These are phyloP conservation scores for Mongoloraphidia duomilia DNA, from an alignment of 2,888 invertebrate species.

Conservation along the genomic window DNA sequence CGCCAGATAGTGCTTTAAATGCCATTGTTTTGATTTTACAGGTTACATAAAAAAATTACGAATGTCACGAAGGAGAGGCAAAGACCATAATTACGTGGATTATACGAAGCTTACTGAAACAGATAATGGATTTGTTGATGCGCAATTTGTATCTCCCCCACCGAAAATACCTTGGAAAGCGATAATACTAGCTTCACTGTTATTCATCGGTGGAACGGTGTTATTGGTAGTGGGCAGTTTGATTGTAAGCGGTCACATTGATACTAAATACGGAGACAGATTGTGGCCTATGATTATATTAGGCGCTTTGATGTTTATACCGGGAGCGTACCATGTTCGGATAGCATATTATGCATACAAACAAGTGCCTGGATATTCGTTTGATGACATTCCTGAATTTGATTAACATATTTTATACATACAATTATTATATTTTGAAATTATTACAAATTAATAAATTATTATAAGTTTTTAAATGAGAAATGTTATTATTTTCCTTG, in stretches of 20 bases:
- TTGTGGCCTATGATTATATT: conserved; percentile 82
- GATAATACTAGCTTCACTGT: conserved; percentile 55
- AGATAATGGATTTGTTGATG: conserved; percentile 54
- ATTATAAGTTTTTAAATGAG: no score
- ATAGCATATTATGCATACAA: conserved; percentile 77
- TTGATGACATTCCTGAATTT: conserved; percentile 80
- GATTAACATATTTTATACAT: conserved; percentile 32
- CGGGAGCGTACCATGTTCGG: conserved; percentile 80
- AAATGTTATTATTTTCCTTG: no score
- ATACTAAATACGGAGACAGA: conserved; percentile 70
- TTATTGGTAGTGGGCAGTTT: conserved; percentile 64
- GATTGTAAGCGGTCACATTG: conserved; percentile 67
- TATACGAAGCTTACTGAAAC: conserved; percentile 37
- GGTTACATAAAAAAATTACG: no score
- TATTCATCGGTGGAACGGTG: conserved; percentile 63
- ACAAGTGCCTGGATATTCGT: conserved; percentile 71
- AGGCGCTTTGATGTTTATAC: conserved; percentile 80
- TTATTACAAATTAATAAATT: no score
- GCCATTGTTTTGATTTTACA: no score
- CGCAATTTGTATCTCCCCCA: conserved; percentile 50
- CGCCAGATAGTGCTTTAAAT: no score
- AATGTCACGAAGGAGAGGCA: conserved; percentile 46
- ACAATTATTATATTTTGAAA: no score
- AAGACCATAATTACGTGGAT: conserved; percentile 46
- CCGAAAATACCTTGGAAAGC: conserved; percentile 75